Percentiles rank a stretch among this genome's conserved stretches.
phyloP scores from a whole-genome alignment of 2,888 invertebrate genomes.

The Parochlus steinenii region DNA sequence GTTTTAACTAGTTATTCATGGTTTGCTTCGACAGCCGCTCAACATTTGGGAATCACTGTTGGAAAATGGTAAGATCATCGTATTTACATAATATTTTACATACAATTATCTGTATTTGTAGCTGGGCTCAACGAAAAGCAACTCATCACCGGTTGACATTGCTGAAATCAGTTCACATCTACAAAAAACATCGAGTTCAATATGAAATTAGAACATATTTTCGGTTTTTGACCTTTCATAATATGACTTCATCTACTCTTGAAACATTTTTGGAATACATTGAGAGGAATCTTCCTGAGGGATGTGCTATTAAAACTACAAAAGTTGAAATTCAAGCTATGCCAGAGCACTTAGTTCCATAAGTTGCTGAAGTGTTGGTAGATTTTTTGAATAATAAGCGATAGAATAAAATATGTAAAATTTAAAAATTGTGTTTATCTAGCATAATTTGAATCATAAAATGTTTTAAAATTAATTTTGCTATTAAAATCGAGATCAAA shows the following conservation, averaged over 20 bases:
- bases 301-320: constrained; percentile 82
- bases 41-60: constrained; percentile 60
- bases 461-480: too few species aligned
- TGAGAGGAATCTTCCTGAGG: constrained; percentile 93
- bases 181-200: constrained; percentile 87
- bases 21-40: constrained; percentile 67
- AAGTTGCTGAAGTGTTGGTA: too few species aligned
- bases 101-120: constrained; percentile 29
- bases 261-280: constrained; percentile 93
- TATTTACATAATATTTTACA: constrained; percentile 4
- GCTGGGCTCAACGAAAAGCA: constrained; percentile 56
- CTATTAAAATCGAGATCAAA: too few species aligned
- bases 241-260: constrained; percentile 87
- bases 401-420: too few species aligned
- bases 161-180: constrained; percentile 73
- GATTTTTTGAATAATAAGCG: too few species aligned
- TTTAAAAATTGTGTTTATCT: too few species aligned
- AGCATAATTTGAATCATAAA: too few species aligned
- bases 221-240: constrained; percentile 61
- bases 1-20: constrained; percentile 77
- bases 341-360: constrained; percentile 40
- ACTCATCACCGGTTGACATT: constrained; percentile 62
- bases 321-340: constrained; percentile 46
- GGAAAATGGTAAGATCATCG: constrained; percentile 41
- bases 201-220: constrained; percentile 92